Conservation (phyloP, 2,888 invertebrate species). For the Junonia oenone region DNA sequence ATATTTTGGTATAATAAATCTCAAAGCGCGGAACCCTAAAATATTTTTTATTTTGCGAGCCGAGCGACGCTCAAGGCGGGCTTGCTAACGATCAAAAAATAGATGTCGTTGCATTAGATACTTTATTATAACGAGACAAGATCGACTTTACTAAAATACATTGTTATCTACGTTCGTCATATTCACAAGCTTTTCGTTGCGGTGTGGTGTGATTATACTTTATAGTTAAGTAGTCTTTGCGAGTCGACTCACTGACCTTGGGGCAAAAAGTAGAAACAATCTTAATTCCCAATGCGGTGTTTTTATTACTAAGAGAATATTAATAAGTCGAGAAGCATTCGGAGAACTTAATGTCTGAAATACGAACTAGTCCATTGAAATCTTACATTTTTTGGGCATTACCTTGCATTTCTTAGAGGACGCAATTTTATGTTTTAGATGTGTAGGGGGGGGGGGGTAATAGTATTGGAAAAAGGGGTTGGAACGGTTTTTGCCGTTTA, state of each 20-base stretch:
- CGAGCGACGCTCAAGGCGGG: not conserved
- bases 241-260: conserved; percentile 69
- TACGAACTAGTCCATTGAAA: too few species aligned
- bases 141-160: not conserved
- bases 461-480: too few species aligned
- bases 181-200: conserved; percentile 7
- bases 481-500: too few species aligned
- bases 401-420: too few species aligned
- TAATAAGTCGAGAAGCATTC: conserved; percentile 51
- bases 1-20: too few species aligned
- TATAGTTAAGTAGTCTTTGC: conserved; percentile 13
- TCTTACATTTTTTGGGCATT: too few species aligned
- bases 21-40: not conserved
- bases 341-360: conserved; percentile 33
- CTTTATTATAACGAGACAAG: not conserved
- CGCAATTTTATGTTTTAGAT: too few species aligned
- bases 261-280: conserved; percentile 68
- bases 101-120: not conserved
- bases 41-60: not conserved
- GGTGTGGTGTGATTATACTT: conserved; percentile 44
- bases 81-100: not conserved
- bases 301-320: conserved; percentile 58
- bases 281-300: conserved; percentile 58
- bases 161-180: conserved; percentile 3
- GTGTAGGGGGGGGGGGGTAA: too few species aligned